Percentiles rank a stretch among this genome's conserved stretches.
phyloP scores from a whole-genome alignment of 1,140 invertebrate species.

The Pseudomyrmex dendroicus region DNA sequence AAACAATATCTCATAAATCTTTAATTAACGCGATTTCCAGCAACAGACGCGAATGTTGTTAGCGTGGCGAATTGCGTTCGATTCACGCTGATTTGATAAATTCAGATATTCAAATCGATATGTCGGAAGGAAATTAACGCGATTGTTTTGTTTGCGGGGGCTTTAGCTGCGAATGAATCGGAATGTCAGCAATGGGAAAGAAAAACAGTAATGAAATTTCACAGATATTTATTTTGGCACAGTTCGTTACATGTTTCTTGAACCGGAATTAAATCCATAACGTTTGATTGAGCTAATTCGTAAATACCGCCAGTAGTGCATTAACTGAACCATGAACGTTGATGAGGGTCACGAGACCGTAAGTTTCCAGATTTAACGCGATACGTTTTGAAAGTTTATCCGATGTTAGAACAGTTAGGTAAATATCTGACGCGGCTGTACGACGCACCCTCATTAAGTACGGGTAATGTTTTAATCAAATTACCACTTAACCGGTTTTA shows the following conservation, averaged over 20 bases:
- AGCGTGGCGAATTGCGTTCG: neutral
- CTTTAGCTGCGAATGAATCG: constrained; percentile 4
- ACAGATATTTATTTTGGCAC: constrained; percentile 27
- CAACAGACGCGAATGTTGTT: neutral
- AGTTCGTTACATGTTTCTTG: constrained; percentile 36
- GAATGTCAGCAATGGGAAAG: neutral
- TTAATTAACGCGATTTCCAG: too few species aligned
- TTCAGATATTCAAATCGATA: neutral
- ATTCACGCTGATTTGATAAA: neutral
- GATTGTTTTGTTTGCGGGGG: neutral
- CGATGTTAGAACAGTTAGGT: constrained; percentile 18
- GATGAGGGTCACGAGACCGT: constrained; percentile 9
- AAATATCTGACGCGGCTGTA: constrained; percentile 9
- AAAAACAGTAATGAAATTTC: constrained; percentile 30
- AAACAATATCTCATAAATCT: too few species aligned
- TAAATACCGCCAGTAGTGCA: constrained; percentile 1
- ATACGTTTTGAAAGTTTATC: constrained; percentile 27
- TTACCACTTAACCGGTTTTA: neutral
- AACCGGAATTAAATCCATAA: constrained; percentile 43
- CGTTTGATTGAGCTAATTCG: constrained; percentile 42
- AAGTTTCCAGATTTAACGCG: neutral
- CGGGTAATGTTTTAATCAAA: neutral
- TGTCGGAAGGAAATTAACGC: neutral
- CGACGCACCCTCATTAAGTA: constrained; percentile 2
- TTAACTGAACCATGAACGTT: constrained; percentile 33